Evolutionary conservation across 2,888 invertebrate genomes (phyloP).

Genomic region (Timema podura): DNA sequence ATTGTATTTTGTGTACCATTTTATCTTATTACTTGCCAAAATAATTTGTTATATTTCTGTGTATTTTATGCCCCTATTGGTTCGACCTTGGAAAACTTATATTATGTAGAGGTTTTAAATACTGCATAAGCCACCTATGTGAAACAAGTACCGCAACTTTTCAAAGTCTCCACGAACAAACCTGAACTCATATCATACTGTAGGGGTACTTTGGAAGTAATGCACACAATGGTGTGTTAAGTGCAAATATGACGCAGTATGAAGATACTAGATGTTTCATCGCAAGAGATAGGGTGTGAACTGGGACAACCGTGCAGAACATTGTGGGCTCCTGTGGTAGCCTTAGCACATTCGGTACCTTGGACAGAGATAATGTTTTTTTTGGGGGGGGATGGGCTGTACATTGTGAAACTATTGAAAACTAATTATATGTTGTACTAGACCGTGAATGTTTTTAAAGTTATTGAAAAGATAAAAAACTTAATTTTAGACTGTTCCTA

Average conservation of each 20-base stretch:
- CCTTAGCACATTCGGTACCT: conserved; percentile 5
- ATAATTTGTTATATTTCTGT: background rate
- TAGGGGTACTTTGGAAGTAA: too few relatives aligned
- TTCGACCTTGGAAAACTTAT: background rate
- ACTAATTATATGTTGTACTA: conserved; percentile 31
- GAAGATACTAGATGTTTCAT: too few relatives aligned
- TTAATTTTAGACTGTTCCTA: conserved; percentile 29
- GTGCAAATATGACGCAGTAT: conserved; percentile 12
- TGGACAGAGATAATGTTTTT: conserved; percentile 20
- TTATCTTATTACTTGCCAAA: too few relatives aligned
- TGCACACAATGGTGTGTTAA: conserved; percentile 15
- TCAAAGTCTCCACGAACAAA: conserved; percentile 8
- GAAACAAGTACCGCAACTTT: conserved; percentile 13
- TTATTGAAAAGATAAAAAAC: conserved; percentile 24
- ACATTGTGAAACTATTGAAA: conserved; percentile 22
- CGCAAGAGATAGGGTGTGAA: background rate
- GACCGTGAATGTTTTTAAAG: conserved; percentile 32
- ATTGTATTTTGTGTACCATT: too few relatives aligned
- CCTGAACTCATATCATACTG: conserved; percentile 23
- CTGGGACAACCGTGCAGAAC: background rate
- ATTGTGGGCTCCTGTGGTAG: conserved; percentile 6
- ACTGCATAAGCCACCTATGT: conserved; percentile 18
- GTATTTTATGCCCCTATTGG: background rate
- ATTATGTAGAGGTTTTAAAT: background rate
- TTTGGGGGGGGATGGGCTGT: conserved; percentile 22